These are phyloP conservation scores for Ceriagrion tenellum DNA, from an alignment of 2,888 invertebrate genomes.

Conservation along the genomic window DNA sequence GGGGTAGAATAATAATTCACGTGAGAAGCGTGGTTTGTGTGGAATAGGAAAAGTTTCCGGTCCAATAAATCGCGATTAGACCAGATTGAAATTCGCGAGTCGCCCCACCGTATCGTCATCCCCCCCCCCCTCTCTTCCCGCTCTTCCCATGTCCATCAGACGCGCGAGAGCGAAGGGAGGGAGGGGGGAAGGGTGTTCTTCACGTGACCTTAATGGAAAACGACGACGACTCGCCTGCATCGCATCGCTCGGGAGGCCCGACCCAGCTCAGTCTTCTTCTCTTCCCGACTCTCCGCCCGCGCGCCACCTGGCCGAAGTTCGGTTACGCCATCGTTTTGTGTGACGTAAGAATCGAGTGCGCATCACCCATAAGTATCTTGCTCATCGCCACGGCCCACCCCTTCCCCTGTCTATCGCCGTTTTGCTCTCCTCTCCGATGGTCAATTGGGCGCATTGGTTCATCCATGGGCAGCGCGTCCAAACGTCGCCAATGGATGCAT, in stretches of 20 bases:
- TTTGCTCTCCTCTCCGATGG: too few species aligned
- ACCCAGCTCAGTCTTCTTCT: neutral
- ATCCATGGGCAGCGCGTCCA: too few species aligned
- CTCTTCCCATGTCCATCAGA: neutral
- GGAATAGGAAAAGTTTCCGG: too few species aligned
- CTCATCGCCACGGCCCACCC: neutral
- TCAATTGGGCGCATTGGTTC: too few species aligned
- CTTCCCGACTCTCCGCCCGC: neutral
- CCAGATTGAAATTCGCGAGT: too few species aligned
- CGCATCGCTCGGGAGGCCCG: neutral
- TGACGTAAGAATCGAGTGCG: neutral
- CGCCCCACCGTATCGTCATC: neutral
- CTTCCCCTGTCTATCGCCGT: too few species aligned
- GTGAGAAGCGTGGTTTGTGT: too few species aligned
- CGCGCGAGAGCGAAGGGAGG: neutral
- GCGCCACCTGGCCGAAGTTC: neutral
- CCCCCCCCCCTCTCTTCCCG: neutral
- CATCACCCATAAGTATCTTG: neutral
- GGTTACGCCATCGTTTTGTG: neutral
- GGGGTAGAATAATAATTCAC: too few species aligned
- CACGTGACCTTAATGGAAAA: constrained; percentile 24
- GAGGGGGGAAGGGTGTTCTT: neutral
- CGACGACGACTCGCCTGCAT: neutral
- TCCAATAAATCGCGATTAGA: too few species aligned
- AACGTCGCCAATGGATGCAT: too few species aligned